These are phyloP conservation scores for Atta colombica DNA, from an alignment of 1,140 invertebrate genomes.

Conservation along the genomic window DNA sequence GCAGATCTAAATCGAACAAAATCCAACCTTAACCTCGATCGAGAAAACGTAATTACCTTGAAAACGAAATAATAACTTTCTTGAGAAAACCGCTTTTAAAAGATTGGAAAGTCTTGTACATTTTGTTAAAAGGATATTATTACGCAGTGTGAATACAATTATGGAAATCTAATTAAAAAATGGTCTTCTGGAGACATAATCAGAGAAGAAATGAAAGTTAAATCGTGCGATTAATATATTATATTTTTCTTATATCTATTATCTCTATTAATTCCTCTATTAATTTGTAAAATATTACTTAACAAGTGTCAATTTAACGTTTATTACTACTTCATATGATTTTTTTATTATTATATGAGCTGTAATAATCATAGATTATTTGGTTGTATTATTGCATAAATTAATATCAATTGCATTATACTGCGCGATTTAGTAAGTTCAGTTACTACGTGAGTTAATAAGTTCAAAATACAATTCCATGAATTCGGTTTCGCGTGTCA, in stretches of 20 bases:
- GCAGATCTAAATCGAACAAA: background rate
- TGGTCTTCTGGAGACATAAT: background rate
- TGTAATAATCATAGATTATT: constrained; percentile 27
- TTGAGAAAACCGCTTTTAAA: background rate
- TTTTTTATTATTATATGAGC: constrained; percentile 28
- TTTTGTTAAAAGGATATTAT: background rate
- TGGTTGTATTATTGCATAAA: background rate
- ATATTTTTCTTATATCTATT: background rate
- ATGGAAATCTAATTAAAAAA: background rate
- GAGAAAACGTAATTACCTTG: background rate
- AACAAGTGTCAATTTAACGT: constrained; percentile 17
- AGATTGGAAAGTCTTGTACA: background rate
- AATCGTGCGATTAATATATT: background rate
- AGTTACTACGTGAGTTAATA: background rate
- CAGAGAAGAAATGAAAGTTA: background rate
- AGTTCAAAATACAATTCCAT: background rate
- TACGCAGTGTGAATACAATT: background rate
- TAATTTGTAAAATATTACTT: background rate
- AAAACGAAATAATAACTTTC: background rate
- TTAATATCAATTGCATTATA: constrained; percentile 29
- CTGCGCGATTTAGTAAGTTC: background rate
- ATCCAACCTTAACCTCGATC: constrained; percentile 33
- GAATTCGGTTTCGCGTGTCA: background rate
- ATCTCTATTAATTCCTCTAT: background rate
- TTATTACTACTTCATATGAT: constrained; percentile 30